Evolutionary conservation across 1,140 invertebrate species (phyloP), one percentile per base, ranked within the genome.

Genomic region (Oscheius sp.): DNA sequence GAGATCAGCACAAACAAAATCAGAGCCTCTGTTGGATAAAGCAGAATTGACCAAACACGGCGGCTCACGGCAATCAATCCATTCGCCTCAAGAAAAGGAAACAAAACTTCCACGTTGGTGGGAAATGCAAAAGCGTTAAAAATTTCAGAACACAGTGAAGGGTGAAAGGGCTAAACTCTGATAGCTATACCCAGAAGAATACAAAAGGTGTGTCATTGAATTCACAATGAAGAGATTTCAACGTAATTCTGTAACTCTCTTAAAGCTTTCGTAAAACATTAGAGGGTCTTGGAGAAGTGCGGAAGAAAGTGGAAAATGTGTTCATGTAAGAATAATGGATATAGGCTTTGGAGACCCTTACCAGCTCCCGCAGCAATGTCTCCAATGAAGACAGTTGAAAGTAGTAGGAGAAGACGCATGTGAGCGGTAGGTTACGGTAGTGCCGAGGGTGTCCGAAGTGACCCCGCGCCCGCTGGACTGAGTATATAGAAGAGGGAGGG

Each of bases 401-500:
- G 49, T 4, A 55, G 7, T 20, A 55, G 49, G 15, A 55, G 49
- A 55, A 55, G 49, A 7, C 49, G 7, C 49, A 55, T 55, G 49
- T 15, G 28, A 20, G n/a, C 38, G n/a, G 15, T 55, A 26, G 49
- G 28, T 20, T 55, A 55, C 49, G 49, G 49, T 55, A 55, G 49
- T 55, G 49, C 49, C 49, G 49, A 55, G 15, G 49, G 23, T 23
- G 49, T 55, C 49, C 49, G 49, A 55, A 26, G 15, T 55, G 49
- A 55, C 49, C 49, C 28, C 49, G 49, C 49, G 49, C 49, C 49
- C 49, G 49, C 49, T 55, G 49, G 49, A 55, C 49, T 55, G 49
- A 55, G 49, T 55, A 55, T 55, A 55, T 55, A 55, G 49, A 55
- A 55, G 49, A 55, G 49, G 28, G 49, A 26, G 28, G 49, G 49